phyloP scores from a whole-genome alignment of 2,113 vertebrate species.

The Gobius niger region DNA sequence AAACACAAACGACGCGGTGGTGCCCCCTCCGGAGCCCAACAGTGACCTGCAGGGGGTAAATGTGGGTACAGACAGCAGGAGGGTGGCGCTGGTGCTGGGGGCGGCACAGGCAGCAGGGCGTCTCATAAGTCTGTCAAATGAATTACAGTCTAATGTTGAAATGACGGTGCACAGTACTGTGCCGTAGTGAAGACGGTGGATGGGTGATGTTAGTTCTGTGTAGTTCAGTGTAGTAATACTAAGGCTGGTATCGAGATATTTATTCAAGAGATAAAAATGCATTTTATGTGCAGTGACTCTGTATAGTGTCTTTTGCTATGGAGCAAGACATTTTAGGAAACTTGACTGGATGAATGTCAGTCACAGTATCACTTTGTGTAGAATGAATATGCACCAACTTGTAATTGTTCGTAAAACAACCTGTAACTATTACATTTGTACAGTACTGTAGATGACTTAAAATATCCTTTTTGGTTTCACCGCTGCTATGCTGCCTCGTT shows the following conservation, averaged over 20 bases:
- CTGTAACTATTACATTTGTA: background rate
- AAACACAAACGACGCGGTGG: slow-evolving; percentile 97
- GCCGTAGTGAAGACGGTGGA: too few species aligned
- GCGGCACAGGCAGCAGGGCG: slow-evolving; percentile 30
- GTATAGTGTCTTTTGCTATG: too few species aligned
- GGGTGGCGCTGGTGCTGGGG: slow-evolving; percentile 31
- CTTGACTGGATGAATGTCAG: too few species aligned
- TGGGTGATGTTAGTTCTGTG: too few species aligned
- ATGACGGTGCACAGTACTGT: background rate
- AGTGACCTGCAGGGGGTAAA: slow-evolving; percentile 99
- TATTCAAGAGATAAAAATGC: too few species aligned
- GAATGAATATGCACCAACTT: too few species aligned
- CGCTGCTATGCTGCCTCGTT: slow-evolving; percentile 29
- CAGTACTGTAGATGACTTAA: background rate
- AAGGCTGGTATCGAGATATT: too few species aligned
- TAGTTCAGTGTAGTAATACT: too few species aligned
- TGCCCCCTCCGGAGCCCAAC: slow-evolving; percentile 94
- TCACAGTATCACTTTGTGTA: too few species aligned
- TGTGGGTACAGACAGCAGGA: slow-evolving; percentile 82
- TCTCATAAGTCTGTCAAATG: slow-evolving; percentile 16
- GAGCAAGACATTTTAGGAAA: too few species aligned
- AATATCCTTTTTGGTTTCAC: background rate
- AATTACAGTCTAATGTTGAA: background rate
- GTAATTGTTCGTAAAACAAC: slow-evolving; percentile 4
- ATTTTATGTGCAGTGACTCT: too few species aligned